These are phyloP conservation scores for Halocynthia roretzi DNA, from an alignment of 23 tunicate species.

Conservation along the genomic window DNA sequence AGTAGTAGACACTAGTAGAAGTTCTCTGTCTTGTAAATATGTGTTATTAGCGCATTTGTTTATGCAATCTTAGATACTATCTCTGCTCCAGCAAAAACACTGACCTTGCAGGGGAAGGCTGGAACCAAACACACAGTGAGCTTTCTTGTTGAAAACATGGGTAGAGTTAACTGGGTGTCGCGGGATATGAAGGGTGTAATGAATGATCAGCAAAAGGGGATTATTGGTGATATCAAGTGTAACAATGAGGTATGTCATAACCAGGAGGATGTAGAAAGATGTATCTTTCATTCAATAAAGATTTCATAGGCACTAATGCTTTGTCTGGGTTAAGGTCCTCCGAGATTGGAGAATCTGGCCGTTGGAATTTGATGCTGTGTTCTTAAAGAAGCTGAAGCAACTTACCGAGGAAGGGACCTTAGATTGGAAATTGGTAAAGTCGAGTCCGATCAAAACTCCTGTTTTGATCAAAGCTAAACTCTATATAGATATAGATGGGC, in stretches of 20 bases:
- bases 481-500: not conserved
- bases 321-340: slow-evolving; percentile 1
- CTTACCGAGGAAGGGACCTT: not conserved
- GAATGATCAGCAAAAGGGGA: slow-evolving; percentile 35
- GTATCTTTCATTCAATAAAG: too few relatives aligned
- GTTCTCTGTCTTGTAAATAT: too few relatives aligned
- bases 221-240: slow-evolving; percentile 22
- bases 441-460: not conserved
- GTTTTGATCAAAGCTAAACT: slow-evolving; percentile 8
- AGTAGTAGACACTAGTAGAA: too few relatives aligned
- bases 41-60: not conserved
- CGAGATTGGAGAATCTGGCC: slow-evolving; percentile 36
- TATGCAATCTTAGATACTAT: not conserved
- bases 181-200: slow-evolving; percentile 7
- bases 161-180: slow-evolving; percentile 32
- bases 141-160: slow-evolving; percentile 42
- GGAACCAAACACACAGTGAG: slow-evolving; percentile 23
- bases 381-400: slow-evolving; percentile 10
- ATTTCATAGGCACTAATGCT: too few relatives aligned
- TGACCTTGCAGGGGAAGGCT: not conserved
- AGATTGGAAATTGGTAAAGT: slow-evolving; percentile 1
- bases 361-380: slow-evolving; percentile 20
- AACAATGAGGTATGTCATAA: slow-evolving; percentile 9
- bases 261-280: too few relatives aligned
- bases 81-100: not conserved